Conservation (phyloP, 2,113 vertebrate species). For the Lophotis ruficrista region DNA sequence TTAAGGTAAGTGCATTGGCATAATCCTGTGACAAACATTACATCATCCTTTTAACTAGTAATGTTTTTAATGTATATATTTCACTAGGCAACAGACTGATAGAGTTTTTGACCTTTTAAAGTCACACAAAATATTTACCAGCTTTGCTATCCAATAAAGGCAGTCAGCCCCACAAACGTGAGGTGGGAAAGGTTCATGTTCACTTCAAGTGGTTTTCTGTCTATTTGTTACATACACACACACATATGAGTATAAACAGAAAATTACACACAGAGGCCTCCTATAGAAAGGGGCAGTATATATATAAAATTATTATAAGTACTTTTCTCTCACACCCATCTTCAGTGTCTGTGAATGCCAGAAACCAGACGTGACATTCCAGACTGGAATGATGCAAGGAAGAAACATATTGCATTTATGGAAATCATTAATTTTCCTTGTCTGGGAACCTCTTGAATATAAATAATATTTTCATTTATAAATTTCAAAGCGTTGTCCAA, state of each 20-base stretch:
- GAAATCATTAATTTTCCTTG: conserved; percentile 49
- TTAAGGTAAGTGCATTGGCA: background rate
- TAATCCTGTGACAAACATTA: background rate
- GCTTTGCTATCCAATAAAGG: background rate
- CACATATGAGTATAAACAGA: background rate
- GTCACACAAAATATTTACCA: background rate
- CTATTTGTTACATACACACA: background rate
- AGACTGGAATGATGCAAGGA: conserved; percentile 12
- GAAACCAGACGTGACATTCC: background rate
- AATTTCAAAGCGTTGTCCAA: conserved; percentile 50
- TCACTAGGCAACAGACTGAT: background rate
- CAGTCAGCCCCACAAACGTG: background rate
- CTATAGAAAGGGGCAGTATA: background rate
- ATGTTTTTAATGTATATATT: background rate
- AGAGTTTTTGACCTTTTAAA: background rate
- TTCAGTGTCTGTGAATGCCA: background rate
- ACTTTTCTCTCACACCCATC: background rate
- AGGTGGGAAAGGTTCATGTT: background rate
- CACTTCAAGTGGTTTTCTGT: background rate
- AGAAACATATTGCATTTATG: conserved; percentile 48
- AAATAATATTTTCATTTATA: conserved; percentile 64
- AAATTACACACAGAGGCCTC: background rate
- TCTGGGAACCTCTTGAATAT: conserved; percentile 48
- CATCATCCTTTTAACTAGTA: background rate
- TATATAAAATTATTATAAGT: background rate